Conservation (phyloP, 2,797 vertebrate genomes). For the Bufotes viridis region DNA sequence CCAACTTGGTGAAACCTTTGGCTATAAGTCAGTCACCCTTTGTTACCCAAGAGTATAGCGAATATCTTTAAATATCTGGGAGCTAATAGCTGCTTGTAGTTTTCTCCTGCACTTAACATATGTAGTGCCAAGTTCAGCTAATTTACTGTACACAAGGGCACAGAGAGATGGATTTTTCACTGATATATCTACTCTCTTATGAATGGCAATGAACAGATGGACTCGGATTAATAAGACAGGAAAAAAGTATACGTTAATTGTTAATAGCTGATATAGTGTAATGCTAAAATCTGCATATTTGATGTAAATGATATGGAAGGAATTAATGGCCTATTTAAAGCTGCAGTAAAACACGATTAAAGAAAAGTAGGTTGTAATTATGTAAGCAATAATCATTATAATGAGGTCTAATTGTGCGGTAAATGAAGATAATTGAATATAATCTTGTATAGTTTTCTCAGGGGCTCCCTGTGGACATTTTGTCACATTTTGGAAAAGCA, state of each 20-base stretch:
- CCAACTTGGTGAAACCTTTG: background rate
- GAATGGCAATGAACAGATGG: conserved; percentile 19
- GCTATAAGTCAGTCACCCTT: background rate
- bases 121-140: conserved; percentile 20
- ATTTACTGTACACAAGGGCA: conserved; percentile 8
- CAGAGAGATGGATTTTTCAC: background rate
- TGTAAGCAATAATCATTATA: conserved; percentile 36
- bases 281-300: conserved; percentile 38
- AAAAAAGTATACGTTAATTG: conserved; percentile 17
- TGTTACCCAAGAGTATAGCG: background rate
- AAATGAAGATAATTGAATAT: conserved; percentile 48
- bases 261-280: conserved; percentile 17
- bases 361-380: conserved; percentile 43
- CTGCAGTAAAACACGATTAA: conserved; percentile 40
- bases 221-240: conserved; percentile 1
- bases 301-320: conserved; percentile 22
- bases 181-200: conserved; percentile 11
- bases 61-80: background rate
- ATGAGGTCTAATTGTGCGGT: conserved; percentile 26
- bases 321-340: conserved; percentile 39
- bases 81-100: background rate
- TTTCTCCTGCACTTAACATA: background rate
- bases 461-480: background rate
- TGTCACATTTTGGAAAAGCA: background rate
- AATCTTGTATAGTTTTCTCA: conserved; percentile 1